Percentiles rank a stretch among this genome's conserved stretches.
These are phyloP conservation scores for Callaeas wilsoni DNA, from an alignment of 2,113 vertebrate species.

Conservation along the genomic window DNA sequence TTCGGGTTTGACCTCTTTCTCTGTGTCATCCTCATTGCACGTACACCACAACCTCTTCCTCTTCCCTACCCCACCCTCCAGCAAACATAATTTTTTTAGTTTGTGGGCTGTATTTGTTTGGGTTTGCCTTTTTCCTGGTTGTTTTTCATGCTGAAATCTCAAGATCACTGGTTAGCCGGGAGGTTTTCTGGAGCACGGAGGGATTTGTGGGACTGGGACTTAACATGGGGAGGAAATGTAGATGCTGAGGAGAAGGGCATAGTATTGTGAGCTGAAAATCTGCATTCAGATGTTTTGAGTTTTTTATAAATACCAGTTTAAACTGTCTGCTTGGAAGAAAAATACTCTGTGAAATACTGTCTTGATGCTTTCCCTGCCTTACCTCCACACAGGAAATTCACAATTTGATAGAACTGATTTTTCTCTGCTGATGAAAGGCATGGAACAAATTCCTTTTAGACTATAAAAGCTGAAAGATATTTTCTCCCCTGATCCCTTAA, in stretches of 20 bases:
- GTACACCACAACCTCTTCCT: neutral
- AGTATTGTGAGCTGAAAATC: neutral
- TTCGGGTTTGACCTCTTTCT: neutral
- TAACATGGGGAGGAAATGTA: neutral
- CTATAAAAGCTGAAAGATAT: neutral
- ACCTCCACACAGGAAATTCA: neutral
- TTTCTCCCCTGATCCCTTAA: neutral
- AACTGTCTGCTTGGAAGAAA: neutral
- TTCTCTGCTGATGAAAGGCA: neutral
- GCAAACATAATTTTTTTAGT: neutral
- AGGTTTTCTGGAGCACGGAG: neutral
- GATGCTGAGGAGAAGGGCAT: neutral
- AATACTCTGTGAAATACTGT: neutral
- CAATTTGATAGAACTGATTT: neutral
- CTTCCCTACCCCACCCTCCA: neutral
- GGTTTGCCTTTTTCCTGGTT: slow-evolving; percentile 3
- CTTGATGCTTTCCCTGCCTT: neutral
- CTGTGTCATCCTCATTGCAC: neutral
- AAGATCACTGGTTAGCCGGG: neutral
- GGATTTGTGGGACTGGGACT: neutral
- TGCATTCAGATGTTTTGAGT: neutral
- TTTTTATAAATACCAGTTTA: neutral
- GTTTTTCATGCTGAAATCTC: neutral
- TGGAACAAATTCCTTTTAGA: neutral
- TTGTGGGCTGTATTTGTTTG: neutral